These are phyloP conservation scores for Odontomyia ornata DNA, from an alignment of 2,888 invertebrate genomes.

Conservation along the genomic window DNA sequence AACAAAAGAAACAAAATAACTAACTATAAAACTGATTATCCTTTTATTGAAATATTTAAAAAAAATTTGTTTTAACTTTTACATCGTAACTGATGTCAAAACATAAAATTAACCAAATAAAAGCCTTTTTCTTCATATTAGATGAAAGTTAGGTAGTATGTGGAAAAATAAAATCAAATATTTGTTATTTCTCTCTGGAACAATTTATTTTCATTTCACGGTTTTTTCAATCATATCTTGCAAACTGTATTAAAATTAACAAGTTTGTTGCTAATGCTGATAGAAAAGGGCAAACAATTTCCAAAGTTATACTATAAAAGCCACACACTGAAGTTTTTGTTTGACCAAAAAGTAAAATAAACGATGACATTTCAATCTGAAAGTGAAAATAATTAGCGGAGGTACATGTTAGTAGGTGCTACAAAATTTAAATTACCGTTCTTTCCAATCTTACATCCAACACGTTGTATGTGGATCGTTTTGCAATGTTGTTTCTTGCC, in stretches of 20 bases:
- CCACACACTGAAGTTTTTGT: background rate
- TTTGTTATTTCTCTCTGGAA: too few species aligned
- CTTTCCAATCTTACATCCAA: slow-evolving; percentile 7
- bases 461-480: background rate
- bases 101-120: too few species aligned
- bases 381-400: background rate
- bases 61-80: too few species aligned
- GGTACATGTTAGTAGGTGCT: background rate
- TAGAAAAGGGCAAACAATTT: background rate
- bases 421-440: background rate
- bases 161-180: too few species aligned
- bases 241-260: slow-evolving; percentile 6
- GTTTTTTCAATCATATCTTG: background rate
- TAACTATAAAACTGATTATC: too few species aligned
- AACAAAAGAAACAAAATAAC: too few species aligned
- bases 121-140: too few species aligned
- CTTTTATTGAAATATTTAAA: too few species aligned
- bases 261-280: background rate
- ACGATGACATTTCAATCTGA: slow-evolving; percentile 5
- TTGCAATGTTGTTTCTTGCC: background rate
- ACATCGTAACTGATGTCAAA: too few species aligned
- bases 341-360: background rate
- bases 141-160: too few species aligned
- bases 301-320: background rate
- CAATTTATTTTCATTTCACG: too few species aligned